Evolutionary conservation across 1,140 invertebrate genomes (phyloP).

Genomic region (Helicoverpa zea): DNA sequence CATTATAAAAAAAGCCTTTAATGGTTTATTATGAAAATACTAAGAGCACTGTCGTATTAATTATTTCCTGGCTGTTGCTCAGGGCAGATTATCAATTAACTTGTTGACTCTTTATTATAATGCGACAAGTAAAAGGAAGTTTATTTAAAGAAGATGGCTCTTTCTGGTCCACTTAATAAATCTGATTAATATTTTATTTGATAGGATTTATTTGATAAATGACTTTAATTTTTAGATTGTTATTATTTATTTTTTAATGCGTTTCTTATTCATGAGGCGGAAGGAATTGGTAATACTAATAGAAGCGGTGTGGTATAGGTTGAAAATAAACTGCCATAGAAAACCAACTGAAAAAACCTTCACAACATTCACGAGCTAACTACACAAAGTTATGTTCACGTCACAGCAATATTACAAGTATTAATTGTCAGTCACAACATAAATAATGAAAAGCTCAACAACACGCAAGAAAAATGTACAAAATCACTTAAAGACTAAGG

Average conservation of each 20-base stretch:
- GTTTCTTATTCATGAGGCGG: too few relatives aligned
- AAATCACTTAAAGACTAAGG: constrained; percentile 35
- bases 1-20: background rate
- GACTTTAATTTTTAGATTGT: too few relatives aligned
- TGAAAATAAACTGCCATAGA: too few relatives aligned
- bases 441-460: constrained; percentile 2
- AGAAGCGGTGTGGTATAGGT: too few relatives aligned
- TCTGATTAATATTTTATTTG: too few relatives aligned
- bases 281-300: too few relatives aligned
- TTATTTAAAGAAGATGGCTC: background rate
- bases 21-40: constrained; percentile 41
- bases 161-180: background rate
- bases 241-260: too few relatives aligned
- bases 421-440: constrained; percentile 1
- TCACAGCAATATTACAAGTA: constrained; percentile 8
- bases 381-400: background rate
- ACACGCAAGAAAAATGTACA: constrained; percentile 29
- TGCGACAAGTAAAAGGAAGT: constrained; percentile 15
- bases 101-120: constrained; percentile 16
- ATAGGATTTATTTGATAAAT: too few relatives aligned
- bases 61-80: constrained; percentile 26
- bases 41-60: constrained; percentile 38
- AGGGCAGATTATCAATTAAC: constrained; percentile 38
- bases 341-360: too few relatives aligned
- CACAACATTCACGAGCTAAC: background rate